Percentiles rank a stretch among this genome's conserved stretches.
Conservation (phyloP, 2,113 vertebrate species). For the Daubentonia madagascariensis region DNA sequence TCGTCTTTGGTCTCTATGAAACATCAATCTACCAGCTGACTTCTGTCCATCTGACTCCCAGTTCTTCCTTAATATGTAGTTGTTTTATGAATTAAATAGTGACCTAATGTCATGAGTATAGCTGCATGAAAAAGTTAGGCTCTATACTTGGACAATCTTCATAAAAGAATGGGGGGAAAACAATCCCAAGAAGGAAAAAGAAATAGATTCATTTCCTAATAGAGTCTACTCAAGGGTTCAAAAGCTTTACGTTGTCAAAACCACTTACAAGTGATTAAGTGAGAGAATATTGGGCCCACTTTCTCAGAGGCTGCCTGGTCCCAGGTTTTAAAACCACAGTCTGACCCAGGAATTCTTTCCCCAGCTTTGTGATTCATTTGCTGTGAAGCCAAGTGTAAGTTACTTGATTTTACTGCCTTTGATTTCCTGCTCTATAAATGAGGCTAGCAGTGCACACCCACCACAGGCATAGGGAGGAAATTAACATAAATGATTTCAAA, state of each 20-base stretch:
- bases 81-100: background rate
- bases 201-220: background rate
- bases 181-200: background rate
- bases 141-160: background rate
- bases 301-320: background rate
- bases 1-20: background rate
- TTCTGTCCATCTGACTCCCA: background rate
- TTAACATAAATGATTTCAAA: conserved; percentile 41
- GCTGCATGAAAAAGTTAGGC: background rate
- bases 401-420: background rate
- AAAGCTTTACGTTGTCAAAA: background rate
- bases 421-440: conserved; percentile 25
- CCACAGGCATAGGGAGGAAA: background rate
- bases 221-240: background rate
- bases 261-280: background rate
- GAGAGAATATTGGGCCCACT: background rate
- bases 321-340: background rate
- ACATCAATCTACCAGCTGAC: background rate
- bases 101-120: background rate
- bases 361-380: background rate
- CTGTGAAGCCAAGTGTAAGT: background rate
- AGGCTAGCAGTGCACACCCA: background rate
- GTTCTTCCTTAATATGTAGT: background rate
- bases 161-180: background rate
- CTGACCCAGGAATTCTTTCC: background rate